A percentile compares a stretch with the other conserved stretches of the same genome.
phyloP scores from a whole-genome alignment of 2,113 vertebrate genomes.

The Odocoileus hemionus region DNA sequence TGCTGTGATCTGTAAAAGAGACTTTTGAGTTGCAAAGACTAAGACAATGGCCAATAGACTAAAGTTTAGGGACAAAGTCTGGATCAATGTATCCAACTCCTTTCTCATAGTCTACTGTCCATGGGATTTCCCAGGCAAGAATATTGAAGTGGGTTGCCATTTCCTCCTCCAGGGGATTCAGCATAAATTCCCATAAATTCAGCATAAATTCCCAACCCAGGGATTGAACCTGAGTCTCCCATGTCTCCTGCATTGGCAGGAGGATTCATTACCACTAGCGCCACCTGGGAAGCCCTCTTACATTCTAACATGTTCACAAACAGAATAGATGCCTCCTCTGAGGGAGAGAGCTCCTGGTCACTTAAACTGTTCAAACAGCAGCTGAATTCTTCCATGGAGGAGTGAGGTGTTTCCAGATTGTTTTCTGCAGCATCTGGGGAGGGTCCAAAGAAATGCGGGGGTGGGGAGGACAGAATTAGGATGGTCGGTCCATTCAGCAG shows the following conservation, averaged over 20 bases:
- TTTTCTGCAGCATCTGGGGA: neutral
- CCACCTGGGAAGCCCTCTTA: neutral
- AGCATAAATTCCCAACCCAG: neutral
- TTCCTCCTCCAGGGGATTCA: neutral
- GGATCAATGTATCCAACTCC: neutral
- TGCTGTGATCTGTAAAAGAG: neutral
- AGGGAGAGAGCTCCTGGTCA: neutral
- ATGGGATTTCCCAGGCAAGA: neutral
- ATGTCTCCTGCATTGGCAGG: neutral
- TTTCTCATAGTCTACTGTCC: neutral
- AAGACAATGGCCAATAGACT: neutral
- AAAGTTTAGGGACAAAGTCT: neutral
- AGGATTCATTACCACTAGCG: neutral
- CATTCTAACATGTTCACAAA: neutral
- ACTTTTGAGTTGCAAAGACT: neutral
- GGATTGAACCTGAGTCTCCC: neutral
- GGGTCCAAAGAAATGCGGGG: too few relatives aligned
- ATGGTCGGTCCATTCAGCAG: fast-evolving
- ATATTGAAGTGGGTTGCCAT: neutral
- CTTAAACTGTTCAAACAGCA: neutral
- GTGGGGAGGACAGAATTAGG: neutral
- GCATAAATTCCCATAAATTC: too few relatives aligned
- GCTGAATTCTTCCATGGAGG: neutral
- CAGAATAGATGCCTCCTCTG: neutral
- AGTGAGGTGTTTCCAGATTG: neutral